These are phyloP conservation scores for Epinephelus fuscoguttatus DNA, from an alignment of 2,113 vertebrate genomes.

Conservation along the genomic window DNA sequence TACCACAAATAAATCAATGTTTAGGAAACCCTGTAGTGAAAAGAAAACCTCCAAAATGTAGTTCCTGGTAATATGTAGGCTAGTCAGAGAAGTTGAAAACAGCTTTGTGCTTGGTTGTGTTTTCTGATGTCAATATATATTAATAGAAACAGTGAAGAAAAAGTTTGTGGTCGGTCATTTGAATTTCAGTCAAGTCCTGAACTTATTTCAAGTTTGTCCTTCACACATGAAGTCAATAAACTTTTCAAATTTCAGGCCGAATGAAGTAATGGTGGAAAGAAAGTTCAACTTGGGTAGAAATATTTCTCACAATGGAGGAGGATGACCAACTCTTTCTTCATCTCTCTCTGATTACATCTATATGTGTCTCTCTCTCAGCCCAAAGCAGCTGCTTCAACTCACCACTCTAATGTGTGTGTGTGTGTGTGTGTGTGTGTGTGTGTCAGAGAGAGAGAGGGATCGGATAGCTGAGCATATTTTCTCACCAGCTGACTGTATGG, in stretches of 20 bases:
- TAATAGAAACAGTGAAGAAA: too few relatives aligned
- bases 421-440: slow-evolving; percentile 8
- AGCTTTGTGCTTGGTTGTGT: too few relatives aligned
- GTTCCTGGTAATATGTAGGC: too few relatives aligned
- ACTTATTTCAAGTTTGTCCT: neutral
- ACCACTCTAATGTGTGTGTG: slow-evolving; percentile 7
- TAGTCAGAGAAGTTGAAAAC: too few relatives aligned
- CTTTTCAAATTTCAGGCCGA: neutral
- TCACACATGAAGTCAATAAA: neutral
- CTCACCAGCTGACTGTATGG: slow-evolving; percentile 67
- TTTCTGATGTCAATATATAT: too few relatives aligned
- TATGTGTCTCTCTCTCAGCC: slow-evolving; percentile 21
- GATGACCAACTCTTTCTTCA: neutral
- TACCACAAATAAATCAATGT: too few relatives aligned
- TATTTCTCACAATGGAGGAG: slow-evolving; percentile 41
- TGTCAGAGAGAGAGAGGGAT: slow-evolving; percentile 1
- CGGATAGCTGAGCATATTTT: slow-evolving; percentile 57
- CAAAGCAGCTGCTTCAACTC: slow-evolving; percentile 57
- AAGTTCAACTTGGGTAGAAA: slow-evolving; percentile 25
- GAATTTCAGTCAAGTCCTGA: neutral
- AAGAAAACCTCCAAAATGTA: too few relatives aligned
- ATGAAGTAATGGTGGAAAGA: slow-evolving; percentile 27
- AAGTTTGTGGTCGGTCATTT: neutral
- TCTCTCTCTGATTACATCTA: slow-evolving; percentile 14
- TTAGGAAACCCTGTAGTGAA: too few relatives aligned